Evolutionary conservation across 2,113 vertebrate species (phyloP).

Genomic region (Prolemur simus): DNA sequence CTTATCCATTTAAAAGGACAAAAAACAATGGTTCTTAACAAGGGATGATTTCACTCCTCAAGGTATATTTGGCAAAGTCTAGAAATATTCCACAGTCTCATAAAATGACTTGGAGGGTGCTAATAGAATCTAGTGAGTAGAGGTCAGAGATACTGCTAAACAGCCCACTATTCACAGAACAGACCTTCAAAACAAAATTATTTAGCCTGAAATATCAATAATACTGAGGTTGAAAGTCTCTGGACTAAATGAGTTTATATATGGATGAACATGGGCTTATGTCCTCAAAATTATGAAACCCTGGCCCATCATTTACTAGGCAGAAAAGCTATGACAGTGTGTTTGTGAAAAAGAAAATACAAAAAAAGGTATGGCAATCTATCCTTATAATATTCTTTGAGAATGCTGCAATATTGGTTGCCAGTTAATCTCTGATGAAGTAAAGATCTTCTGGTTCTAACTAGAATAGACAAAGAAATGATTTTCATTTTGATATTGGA

Average conservation of each 20-base stretch:
- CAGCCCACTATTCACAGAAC: background rate
- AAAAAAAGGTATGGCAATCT: slow-evolving; percentile 24
- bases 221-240: background rate
- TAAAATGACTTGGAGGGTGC: background rate
- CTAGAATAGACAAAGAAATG: slow-evolving; percentile 42
- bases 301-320: too few relatives aligned
- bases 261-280: background rate
- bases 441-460: slow-evolving; percentile 52
- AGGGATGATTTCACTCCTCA: background rate
- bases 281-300: background rate
- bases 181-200: background rate
- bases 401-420: slow-evolving; percentile 49
- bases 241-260: background rate
- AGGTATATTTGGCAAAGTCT: background rate
- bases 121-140: background rate
- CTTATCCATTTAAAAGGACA: background rate
- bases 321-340: too few relatives aligned
- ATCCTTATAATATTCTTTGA: slow-evolving; percentile 29
- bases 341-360: too few relatives aligned
- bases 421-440: slow-evolving; percentile 74
- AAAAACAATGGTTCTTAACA: background rate
- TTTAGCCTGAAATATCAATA: background rate
- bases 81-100: background rate
- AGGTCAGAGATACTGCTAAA: background rate
- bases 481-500: slow-evolving; percentile 60